Conservation (phyloP, 2,113 vertebrate genomes). For the Madoqua kirkii region DNA sequence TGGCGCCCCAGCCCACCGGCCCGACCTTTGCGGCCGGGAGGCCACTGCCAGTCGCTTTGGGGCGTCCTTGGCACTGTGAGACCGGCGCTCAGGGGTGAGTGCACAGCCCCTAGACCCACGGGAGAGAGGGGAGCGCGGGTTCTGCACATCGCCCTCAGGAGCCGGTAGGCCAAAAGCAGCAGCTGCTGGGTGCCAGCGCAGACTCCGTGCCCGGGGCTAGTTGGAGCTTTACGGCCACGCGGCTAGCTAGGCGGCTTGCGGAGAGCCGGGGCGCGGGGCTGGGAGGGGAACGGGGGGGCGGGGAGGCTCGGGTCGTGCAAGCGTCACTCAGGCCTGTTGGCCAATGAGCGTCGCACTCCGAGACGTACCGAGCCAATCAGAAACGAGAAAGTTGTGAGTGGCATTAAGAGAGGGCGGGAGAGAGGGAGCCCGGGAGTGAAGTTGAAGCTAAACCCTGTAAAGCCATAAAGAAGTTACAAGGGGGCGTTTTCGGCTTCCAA, state of each 20-base stretch:
- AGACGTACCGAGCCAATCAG: slow-evolving; percentile 61
- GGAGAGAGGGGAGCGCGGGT: background rate
- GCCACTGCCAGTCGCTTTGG: accelerated
- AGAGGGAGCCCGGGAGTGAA: slow-evolving; percentile 71
- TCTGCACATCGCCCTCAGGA: background rate
- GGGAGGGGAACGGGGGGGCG: background rate
- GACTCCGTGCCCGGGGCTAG: background rate
- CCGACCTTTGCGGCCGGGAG: background rate
- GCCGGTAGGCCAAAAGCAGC: background rate
- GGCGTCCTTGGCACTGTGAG: accelerated
- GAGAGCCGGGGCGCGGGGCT: accelerated
- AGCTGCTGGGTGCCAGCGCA: background rate
- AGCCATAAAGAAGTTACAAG: slow-evolving; percentile 79
- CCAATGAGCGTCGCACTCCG: slow-evolving; percentile 62
- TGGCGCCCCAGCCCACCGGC: background rate
- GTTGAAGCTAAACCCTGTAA: slow-evolving; percentile 77
- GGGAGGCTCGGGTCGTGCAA: background rate
- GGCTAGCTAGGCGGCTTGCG: accelerated
- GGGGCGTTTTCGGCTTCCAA: slow-evolving; percentile 74
- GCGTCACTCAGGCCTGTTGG: background rate
- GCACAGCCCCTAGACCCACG: background rate
- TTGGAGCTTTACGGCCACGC: background rate
- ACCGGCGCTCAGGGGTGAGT: accelerated
- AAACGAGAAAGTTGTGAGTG: slow-evolving; percentile 68
- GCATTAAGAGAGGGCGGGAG: slow-evolving; percentile 64